phyloP scores from a whole-genome alignment of 2,113 vertebrate genomes.

The Amphilophus citrinellus region DNA sequence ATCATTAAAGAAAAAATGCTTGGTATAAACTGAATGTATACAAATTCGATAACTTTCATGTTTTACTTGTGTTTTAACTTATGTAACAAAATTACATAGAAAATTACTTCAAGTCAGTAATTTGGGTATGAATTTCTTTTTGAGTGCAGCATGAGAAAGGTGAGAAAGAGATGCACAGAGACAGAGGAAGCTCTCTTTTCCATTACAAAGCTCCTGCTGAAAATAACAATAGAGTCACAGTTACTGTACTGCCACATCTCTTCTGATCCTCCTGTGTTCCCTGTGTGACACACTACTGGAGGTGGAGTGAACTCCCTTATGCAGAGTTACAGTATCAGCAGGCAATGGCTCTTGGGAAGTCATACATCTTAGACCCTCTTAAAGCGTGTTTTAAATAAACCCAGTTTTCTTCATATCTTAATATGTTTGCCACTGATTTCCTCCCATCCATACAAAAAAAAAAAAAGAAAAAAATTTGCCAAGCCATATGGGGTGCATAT shows the following conservation, averaged over 20 bases:
- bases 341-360: constrained; percentile 27
- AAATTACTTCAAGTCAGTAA: too few species aligned
- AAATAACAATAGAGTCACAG: constrained; percentile 30
- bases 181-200: neutral
- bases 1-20: neutral
- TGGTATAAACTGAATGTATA: neutral
- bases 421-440: constrained; percentile 53
- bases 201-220: neutral
- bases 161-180: neutral
- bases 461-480: constrained; percentile 8
- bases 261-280: constrained; percentile 4
- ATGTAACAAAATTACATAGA: too few species aligned
- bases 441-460: constrained; percentile 21
- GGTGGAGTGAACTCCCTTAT: constrained; percentile 19
- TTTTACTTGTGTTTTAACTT: too few species aligned
- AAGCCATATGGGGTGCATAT: neutral
- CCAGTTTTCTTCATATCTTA: constrained; percentile 47
- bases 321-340: constrained; percentile 21
- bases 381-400: constrained; percentile 19
- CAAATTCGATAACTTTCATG: neutral
- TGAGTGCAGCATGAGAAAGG: neutral
- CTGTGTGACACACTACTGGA: constrained; percentile 16
- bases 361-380: constrained; percentile 14
- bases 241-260: constrained; percentile 15
- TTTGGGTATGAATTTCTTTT: too few species aligned